Percentiles rank a stretch among this genome's conserved stretches.
phyloP scores from a whole-genome alignment of 37 sponge, comb jelly and placozoan species.

The Chondrilla cf. caribensis region DNA sequence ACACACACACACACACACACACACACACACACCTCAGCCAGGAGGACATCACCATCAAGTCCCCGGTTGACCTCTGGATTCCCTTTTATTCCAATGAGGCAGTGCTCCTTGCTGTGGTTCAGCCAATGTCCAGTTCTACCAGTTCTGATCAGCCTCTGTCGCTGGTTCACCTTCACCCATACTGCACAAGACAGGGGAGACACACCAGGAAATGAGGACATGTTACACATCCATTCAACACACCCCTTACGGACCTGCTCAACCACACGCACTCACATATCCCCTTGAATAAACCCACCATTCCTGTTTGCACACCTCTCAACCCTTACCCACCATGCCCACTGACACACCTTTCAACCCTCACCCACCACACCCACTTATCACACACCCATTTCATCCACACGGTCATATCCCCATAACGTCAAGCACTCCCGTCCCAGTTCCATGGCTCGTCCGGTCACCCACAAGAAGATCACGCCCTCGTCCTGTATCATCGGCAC shows the following conservation, averaged over 20 bases:
- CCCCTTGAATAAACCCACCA: no score
- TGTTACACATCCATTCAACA: no score
- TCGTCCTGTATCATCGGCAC: slow-evolving; percentile 89
- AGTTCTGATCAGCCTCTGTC: slow-evolving; percentile 92
- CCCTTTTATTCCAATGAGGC: slow-evolving; percentile 92
- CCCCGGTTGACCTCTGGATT: slow-evolving; percentile 71
- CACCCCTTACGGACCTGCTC: no score
- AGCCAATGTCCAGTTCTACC: slow-evolving; percentile 98
- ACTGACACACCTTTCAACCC: no score
- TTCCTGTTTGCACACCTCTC: no score
- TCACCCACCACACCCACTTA: not conserved
- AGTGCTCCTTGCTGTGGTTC: slow-evolving; percentile 98
- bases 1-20: no score
- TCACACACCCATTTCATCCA: slow-evolving; percentile 80
- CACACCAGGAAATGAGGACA: no score
- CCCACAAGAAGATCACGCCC: slow-evolving; percentile 97
- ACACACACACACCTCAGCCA: slow-evolving; percentile 94
- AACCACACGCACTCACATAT: no score
- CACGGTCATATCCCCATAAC: slow-evolving; percentile 92
- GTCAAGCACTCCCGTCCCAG: slow-evolving; percentile 89
- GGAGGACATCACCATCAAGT: slow-evolving; percentile 90
- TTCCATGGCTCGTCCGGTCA: slow-evolving; percentile 97
- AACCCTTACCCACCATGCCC: no score
- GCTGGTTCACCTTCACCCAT: slow-evolving; percentile 98
- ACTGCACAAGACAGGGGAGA: slow-evolving; percentile 12